These are phyloP conservation scores for Zingel zingel DNA, from an alignment of 2,113 vertebrate genomes.

Conservation along the genomic window DNA sequence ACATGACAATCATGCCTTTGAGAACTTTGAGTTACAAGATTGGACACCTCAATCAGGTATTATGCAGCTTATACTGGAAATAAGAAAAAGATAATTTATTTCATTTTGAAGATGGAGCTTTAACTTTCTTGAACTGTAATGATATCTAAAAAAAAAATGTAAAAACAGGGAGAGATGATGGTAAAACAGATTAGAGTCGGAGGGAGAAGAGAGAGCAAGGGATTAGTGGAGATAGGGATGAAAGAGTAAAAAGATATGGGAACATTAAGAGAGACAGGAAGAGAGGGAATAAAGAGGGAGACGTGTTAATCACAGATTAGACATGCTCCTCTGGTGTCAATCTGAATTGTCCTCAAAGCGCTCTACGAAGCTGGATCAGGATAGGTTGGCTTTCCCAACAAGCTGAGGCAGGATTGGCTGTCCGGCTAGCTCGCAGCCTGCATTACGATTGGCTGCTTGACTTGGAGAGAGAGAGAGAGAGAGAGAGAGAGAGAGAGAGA, in stretches of 20 bases:
- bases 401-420: slow-evolving; percentile 46
- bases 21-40: background rate
- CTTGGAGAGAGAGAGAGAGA: background rate
- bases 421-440: background rate
- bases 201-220: too few species aligned
- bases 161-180: slow-evolving; percentile 10
- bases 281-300: slow-evolving; percentile 31
- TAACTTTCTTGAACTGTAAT: background rate
- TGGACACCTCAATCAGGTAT: background rate
- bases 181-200: slow-evolving; percentile 5
- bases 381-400: slow-evolving; percentile 30
- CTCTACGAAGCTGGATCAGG: slow-evolving; percentile 20
- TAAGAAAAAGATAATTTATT: background rate
- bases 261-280: slow-evolving; percentile 31
- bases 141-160: background rate
- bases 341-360: slow-evolving; percentile 35
- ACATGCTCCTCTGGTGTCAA: slow-evolving; percentile 53
- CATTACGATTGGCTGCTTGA: slow-evolving; percentile 29
- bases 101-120: background rate
- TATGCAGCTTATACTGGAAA: background rate
- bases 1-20: background rate
- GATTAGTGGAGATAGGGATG: slow-evolving; percentile 11
- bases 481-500: background rate
- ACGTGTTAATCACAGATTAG: slow-evolving; percentile 73
- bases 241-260: slow-evolving; percentile 26